A percentile compares a stretch with the other conserved stretches of the same genome.
Evolutionary conservation across 2,888 invertebrate genomes (phyloP).

Genomic region (Dascillus cervinus): DNA sequence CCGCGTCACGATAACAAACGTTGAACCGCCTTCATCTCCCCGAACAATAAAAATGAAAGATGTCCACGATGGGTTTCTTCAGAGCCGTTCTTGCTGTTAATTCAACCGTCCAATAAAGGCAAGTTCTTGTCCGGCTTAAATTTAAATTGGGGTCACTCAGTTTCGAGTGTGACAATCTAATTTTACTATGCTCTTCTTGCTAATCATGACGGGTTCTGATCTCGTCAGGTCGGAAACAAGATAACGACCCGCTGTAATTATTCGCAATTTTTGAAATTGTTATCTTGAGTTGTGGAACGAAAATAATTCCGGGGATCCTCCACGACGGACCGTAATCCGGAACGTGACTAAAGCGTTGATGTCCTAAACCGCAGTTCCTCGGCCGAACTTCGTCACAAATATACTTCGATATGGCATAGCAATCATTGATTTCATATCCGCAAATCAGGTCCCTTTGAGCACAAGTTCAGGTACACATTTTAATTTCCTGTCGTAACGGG

Average conservation of each 20-base stretch:
- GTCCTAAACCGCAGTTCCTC: conserved; percentile 16
- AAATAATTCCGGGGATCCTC: too few species aligned
- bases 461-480: too few species aligned
- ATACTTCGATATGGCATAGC: conserved; percentile 12
- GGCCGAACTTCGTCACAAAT: conserved; percentile 12
- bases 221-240: conserved; percentile 33
- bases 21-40: conserved; percentile 17
- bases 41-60: conserved; percentile 23
- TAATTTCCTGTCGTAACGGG: too few species aligned
- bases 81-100: too few species aligned
- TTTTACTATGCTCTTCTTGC: conserved; percentile 27
- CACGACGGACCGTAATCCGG: conserved; percentile 19
- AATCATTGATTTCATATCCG: conserved; percentile 15
- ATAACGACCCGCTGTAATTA: conserved; percentile 34
- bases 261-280: too few species aligned
- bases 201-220: conserved; percentile 30
- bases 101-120: too few species aligned
- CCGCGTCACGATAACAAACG: conserved; percentile 19
- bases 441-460: not conserved
- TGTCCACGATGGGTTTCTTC: too few species aligned
- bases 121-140: too few species aligned
- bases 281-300: too few species aligned
- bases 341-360: conserved; percentile 25
- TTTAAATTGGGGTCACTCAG: conserved; percentile 12
- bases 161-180: conserved; percentile 14